Percentiles rank a stretch among this genome's conserved stretches.
Evolutionary conservation across 2,113 vertebrate genomes (phyloP).

Genomic region (Tupaia chinensis): DNA sequence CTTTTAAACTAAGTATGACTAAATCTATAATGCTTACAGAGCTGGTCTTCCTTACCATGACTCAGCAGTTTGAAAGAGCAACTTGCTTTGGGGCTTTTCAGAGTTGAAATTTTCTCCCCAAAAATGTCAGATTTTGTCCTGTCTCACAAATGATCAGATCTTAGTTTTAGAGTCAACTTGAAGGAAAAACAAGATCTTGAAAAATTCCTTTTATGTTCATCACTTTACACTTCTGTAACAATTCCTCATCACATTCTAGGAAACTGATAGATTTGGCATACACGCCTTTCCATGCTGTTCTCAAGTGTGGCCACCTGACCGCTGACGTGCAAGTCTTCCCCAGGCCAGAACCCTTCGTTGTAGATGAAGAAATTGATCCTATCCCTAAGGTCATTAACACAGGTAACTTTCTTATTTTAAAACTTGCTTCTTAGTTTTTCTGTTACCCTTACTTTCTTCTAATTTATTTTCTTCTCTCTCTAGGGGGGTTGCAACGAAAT

Average conservation of each 20-base stretch:
- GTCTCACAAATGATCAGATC: slow-evolving; percentile 20
- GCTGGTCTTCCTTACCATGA: neutral
- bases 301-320: slow-evolving; percentile 96
- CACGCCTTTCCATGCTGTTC: slow-evolving; percentile 96
- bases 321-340: slow-evolving; percentile 99
- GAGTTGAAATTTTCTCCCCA: slow-evolving; percentile 34
- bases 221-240: slow-evolving; percentile 56
- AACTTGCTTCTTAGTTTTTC: slow-evolving; percentile 40
- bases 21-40: neutral
- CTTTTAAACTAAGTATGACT: slow-evolving; percentile 41
- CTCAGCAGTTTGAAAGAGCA: slow-evolving; percentile 38
- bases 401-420: slow-evolving; percentile 88
- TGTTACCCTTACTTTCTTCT: slow-evolving; percentile 32
- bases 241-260: slow-evolving; percentile 85
- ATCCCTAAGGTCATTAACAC: slow-evolving; percentile 93
- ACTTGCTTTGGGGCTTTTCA: slow-evolving; percentile 43
- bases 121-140: slow-evolving; percentile 63
- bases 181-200: slow-evolving; percentile 55
- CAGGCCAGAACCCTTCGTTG: slow-evolving; percentile 94
- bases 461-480: slow-evolving; percentile 14
- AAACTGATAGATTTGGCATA: slow-evolving; percentile 97
- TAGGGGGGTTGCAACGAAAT: slow-evolving; percentile 18
- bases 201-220: slow-evolving; percentile 4
- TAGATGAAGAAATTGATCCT: slow-evolving; percentile 98
- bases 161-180: slow-evolving; percentile 32